phyloP scores from a whole-genome alignment of 2,113 vertebrate species.

The Pampusana beccarii region DNA sequence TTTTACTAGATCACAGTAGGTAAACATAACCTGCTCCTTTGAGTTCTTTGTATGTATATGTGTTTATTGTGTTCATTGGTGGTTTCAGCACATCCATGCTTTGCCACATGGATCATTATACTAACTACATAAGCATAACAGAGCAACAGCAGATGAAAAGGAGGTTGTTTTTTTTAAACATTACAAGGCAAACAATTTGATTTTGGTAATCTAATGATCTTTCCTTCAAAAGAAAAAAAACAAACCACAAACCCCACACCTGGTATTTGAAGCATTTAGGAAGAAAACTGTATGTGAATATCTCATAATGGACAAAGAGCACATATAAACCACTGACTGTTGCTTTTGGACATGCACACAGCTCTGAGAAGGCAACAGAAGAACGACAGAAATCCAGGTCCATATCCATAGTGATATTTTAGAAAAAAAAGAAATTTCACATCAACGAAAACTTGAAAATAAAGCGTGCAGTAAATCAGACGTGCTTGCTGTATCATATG shows the following conservation, averaged over 20 bases:
- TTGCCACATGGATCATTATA: background rate
- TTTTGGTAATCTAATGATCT: background rate
- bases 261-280: background rate
- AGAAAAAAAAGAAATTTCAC: background rate
- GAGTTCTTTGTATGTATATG: accelerated
- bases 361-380: background rate
- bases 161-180: background rate
- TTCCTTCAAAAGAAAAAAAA: background rate
- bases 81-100: background rate
- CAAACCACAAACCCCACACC: too few relatives aligned
- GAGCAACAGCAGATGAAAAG: background rate
- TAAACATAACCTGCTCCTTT: background rate
- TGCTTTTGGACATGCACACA: background rate
- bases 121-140: background rate
- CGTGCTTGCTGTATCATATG: accelerated
- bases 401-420: background rate
- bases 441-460: background rate
- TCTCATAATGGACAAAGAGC: background rate
- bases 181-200: background rate
- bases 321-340: background rate
- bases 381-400: background rate
- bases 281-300: background rate
- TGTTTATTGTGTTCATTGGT: background rate
- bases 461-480: background rate
- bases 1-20: background rate